Base-by-base conservation (phyloP, 2,888 invertebrate species). In the Oligia latruncula region DNA sequence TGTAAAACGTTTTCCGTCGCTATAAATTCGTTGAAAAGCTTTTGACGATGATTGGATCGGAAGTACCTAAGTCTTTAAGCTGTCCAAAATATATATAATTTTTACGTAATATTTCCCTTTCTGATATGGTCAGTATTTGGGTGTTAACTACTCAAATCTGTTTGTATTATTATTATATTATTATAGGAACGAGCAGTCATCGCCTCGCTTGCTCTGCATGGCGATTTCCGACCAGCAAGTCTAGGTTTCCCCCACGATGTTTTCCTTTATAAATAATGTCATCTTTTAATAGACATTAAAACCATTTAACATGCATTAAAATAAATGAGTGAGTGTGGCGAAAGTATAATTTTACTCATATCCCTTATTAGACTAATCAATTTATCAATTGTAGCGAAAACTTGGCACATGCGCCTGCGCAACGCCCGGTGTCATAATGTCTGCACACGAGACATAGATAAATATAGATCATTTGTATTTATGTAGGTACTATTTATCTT, bases 401-500 rank as follows among this genome's bases (percentile, higher is more conserved):
- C 65, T 84, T 84, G 84, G 84, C 84, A 80, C 71, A 8, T 46
- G 71, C 55, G 35, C n/a, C 52, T 2, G 46, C 71, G 65, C 74
- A 80, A 35, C 62, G 60, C 60, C 70, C 84, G 71, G 65, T 84
- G 87, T 87, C 85, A 71, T 62, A 71, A 83, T 58, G 81, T 87
- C 71, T 87, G 85, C 80, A 78, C 64, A 80, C 74, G 81, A 87
- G 72, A 83, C 71, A 35, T 40, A 58, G 80, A 58, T 84, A 87
- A 84, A 84, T 87, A 87, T 84, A 87, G 88, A 80, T 72, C 64
- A 70, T 87, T 74, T 87, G 85, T 87, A 84, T 77, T 68, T 82
- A 82, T 55, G 55, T n/a, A n/a, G n/a, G n/a, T 71, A 79, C 78
- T 83, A 84, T 84, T 78, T 84, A 87, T 83, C 70, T 66, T 66